A percentile compares a stretch with the other conserved stretches of the same genome.
Conservation (phyloP, 2,888 invertebrate genomes). For the Andrena fulva region DNA sequence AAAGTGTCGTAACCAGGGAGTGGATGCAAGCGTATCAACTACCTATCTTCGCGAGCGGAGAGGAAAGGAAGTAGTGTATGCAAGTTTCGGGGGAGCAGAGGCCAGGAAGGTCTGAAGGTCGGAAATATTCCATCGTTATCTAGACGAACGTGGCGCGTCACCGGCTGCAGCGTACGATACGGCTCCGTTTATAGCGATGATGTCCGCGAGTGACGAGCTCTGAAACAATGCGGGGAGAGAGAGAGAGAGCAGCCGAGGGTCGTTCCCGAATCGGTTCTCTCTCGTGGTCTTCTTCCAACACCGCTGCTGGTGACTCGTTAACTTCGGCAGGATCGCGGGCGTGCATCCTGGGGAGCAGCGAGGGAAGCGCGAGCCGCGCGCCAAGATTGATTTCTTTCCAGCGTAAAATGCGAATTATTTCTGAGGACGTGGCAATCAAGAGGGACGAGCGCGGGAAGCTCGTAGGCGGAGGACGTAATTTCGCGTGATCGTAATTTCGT, state of each 20-base stretch:
- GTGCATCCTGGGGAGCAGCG: background rate
- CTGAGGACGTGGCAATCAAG: background rate
- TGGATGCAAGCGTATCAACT: background rate
- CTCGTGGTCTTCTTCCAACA: background rate
- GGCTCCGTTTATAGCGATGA: slow-evolving; percentile 61
- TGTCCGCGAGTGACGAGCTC: slow-evolving; percentile 31
- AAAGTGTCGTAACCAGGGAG: background rate
- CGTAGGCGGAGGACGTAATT: slow-evolving; percentile 4
- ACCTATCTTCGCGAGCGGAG: background rate
- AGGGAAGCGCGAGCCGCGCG: background rate
- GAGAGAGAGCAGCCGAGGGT: background rate
- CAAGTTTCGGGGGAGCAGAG: slow-evolving; percentile 6
- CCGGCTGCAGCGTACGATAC: slow-evolving; percentile 43
- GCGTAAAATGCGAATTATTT: slow-evolving; percentile 3
- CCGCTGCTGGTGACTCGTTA: background rate
- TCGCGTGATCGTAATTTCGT: slow-evolving; percentile 11
- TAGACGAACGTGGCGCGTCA: slow-evolving; percentile 42
- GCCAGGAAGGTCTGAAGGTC: slow-evolving; percentile 52
- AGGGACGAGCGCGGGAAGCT: background rate
- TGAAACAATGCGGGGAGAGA: slow-evolving; percentile 33
- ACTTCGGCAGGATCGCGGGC: background rate
- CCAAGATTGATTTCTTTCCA: background rate
- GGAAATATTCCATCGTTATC: slow-evolving; percentile 53
- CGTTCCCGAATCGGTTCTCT: background rate
- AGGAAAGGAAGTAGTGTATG: background rate